Conservation (phyloP, 2,113 vertebrate genomes). For the Cheilinus undulatus region DNA sequence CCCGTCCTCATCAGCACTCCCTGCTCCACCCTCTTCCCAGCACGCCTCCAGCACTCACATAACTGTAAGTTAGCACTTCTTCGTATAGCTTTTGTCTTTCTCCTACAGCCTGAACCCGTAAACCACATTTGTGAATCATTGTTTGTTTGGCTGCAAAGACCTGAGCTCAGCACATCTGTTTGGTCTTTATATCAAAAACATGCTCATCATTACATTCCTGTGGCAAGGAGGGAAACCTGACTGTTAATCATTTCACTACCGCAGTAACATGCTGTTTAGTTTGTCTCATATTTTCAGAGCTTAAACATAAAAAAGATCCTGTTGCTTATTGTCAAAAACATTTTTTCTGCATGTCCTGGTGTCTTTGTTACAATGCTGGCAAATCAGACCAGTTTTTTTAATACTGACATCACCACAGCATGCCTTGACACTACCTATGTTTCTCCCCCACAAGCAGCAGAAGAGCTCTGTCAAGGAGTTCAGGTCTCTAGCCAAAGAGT, state of each 20-base stretch:
- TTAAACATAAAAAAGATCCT: conserved; percentile 3
- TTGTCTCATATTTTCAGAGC: background rate
- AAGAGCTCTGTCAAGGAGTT: conserved; percentile 78
- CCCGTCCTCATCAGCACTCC: conserved; percentile 38
- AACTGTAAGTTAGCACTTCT: conserved; percentile 49
- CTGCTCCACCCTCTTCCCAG: conserved; percentile 47
- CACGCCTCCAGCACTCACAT: conserved; percentile 54
- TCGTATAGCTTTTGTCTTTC: background rate
- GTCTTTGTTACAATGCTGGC: background rate
- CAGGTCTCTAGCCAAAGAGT: conserved; percentile 78
- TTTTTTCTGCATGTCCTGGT: background rate
- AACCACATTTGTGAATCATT: conserved; percentile 42
- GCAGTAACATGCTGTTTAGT: conserved; percentile 15
- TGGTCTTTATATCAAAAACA: conserved; percentile 51
- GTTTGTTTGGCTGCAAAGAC: conserved; percentile 58
- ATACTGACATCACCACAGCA: background rate
- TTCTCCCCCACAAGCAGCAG: conserved; percentile 42
- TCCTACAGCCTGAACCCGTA: conserved; percentile 25
- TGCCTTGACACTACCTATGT: conserved; percentile 14
- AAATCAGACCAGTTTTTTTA: background rate
- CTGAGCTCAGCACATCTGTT: conserved; percentile 66
- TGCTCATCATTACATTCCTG: conserved; percentile 58
- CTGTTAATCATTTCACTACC: conserved; percentile 17
- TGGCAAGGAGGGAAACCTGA: conserved; percentile 12
- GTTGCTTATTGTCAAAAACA: background rate